Evolutionary conservation across 2,888 invertebrate species (phyloP).

Genomic region (Troides aeacus): DNA sequence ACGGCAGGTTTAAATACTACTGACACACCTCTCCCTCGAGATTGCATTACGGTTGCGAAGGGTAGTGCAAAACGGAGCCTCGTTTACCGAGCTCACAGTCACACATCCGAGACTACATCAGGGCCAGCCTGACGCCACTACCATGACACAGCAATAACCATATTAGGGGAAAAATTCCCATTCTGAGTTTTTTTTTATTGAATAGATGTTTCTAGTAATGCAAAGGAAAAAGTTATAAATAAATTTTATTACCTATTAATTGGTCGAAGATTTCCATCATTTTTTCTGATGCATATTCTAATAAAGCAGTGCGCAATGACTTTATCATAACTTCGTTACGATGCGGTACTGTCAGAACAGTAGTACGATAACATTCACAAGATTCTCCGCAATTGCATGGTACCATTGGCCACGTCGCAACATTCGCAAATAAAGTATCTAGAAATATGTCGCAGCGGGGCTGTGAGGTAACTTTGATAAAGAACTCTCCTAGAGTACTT

Average conservation of each 20-base stretch:
- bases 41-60: no score
- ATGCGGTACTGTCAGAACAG: constrained; percentile 61
- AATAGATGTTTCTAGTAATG: background rate
- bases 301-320: constrained; percentile 59
- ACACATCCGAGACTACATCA: no score
- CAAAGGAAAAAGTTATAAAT: background rate
- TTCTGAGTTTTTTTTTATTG: no score
- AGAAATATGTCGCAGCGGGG: constrained; percentile 66
- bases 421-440: constrained; percentile 58
- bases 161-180: no score
- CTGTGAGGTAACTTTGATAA: constrained; percentile 62
- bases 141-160: no score
- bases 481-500: constrained; percentile 66
- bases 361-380: constrained; percentile 68
- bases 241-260: constrained; percentile 53
- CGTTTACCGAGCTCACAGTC: no score
- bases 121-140: no score
- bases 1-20: no score
- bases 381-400: constrained; percentile 68
- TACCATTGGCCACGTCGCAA: constrained; percentile 61
- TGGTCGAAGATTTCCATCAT: constrained; percentile 66
- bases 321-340: constrained; percentile 67
- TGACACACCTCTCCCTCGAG: no score
- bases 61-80: no score
- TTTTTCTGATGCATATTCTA: constrained; percentile 60